A percentile compares a stretch with the other conserved stretches of the same genome.
Evolutionary conservation across 2,888 invertebrate genomes (phyloP).

Genomic region (Cerastis leucographa): DNA sequence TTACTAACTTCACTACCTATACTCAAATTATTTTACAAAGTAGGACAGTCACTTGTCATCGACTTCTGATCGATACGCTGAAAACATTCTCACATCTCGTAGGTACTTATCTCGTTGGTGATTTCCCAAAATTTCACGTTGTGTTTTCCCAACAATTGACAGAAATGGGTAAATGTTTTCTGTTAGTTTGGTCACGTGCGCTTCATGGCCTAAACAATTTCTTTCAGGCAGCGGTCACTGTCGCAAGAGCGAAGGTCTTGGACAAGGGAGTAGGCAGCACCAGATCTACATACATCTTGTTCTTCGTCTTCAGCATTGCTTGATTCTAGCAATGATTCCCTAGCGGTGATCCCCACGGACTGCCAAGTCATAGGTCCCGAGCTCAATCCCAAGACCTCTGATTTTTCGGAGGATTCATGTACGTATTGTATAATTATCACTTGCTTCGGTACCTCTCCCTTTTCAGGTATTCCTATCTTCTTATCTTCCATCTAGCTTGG

Average conservation of each 20-base stretch:
- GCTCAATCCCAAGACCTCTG: too few relatives aligned
- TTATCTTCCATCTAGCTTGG: too few relatives aligned
- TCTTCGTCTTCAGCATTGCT: neutral
- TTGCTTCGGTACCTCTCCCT: neutral
- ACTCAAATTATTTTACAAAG: slow-evolving; percentile 15
- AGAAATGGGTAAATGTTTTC: neutral
- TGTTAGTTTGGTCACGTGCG: neutral
- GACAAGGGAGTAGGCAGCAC: neutral
- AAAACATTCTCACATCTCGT: slow-evolving; percentile 11
- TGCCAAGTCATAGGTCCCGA: too few relatives aligned
- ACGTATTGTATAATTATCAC: too few relatives aligned
- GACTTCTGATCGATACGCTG: slow-evolving; percentile 34
- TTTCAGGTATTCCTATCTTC: neutral
- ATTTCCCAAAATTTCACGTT: slow-evolving; percentile 27
- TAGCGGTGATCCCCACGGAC: too few relatives aligned
- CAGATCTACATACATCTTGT: neutral
- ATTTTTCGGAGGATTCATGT: too few relatives aligned
- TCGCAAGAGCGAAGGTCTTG: neutral
- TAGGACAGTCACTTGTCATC: slow-evolving; percentile 16
- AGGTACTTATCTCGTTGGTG: slow-evolving; percentile 32
- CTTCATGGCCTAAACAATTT: neutral
- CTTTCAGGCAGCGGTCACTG: neutral
- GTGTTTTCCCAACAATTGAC: slow-evolving; percentile 31
- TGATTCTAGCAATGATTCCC: too few relatives aligned
- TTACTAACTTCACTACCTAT: neutral